Base-by-base conservation (phyloP, 2,888 invertebrate species). In the Galerucella nymphaeae region DNA sequence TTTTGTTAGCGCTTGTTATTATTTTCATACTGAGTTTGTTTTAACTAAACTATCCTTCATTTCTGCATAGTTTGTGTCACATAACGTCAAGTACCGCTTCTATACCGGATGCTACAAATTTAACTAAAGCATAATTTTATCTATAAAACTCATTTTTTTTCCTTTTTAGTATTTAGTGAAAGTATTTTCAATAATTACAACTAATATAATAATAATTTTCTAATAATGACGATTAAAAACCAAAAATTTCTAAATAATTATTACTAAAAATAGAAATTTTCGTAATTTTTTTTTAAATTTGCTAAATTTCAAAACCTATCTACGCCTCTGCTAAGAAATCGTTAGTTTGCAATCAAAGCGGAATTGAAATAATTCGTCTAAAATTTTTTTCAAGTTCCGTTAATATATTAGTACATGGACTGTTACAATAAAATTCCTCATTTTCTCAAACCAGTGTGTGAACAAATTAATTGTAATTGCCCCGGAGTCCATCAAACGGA, bases 391-490 rank as follows among this genome's bases (percentile, higher is more conserved):
- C 55, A 55, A 55, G 30, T 70, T 57, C 63, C 69, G 63, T 70
- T 70, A 70, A 63, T 63, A 59, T 62, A 63, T 45, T 70, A 63
- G 69, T 63, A 63, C 57, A 42, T 42, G 55, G 62, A 69, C 68
- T 69, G 68, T 69, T 62, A 53, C 53, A 53, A 62, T 69, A 69
- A 69, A 69, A 70, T 41, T 70, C 23, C 69, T 69, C 55, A 63
- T 70, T 63, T 70, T 70, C 69, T 70, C 57, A 63, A 70, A 70
- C 63, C 42, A 69, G 55, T 69, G 55, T 70, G 63, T 70, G 69
- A 70, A 57, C 63, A 70, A 70, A 70, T 69, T 70, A 70, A 70
- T 45, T 45, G 45, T 70, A 70, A 70, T 70, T 70, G 55, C 69
- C 55, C 55, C 57, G 69, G 30, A 57, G 55, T 41, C 61, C 41